Conservation (phyloP, 2,888 invertebrate genomes). For the Dolichopus griseipennis region DNA sequence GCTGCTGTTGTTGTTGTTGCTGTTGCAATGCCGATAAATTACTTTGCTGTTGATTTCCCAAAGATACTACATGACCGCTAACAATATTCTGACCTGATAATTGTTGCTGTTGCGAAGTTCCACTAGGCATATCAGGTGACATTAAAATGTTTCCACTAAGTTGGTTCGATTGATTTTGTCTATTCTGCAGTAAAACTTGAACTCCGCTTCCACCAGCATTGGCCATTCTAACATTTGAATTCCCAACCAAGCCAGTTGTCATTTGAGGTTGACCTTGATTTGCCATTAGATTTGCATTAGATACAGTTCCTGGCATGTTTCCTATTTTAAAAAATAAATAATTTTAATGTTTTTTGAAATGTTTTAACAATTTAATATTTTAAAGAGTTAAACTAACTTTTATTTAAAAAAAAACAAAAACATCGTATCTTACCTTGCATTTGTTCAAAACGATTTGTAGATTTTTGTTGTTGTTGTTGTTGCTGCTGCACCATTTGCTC, state of each 20-base stretch:
- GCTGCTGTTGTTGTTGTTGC: slow-evolving; percentile 34
- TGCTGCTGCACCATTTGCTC: slow-evolving; percentile 24
- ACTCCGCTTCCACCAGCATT: slow-evolving; percentile 12
- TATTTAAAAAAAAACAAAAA: too few species aligned
- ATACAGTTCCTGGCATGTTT: background rate
- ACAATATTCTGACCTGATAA: slow-evolving; percentile 29
- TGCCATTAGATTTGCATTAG: background rate
- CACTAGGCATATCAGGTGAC: slow-evolving; percentile 24
- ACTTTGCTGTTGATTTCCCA: slow-evolving; percentile 17
- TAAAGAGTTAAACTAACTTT: too few species aligned
- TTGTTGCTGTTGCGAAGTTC: slow-evolving; percentile 31
- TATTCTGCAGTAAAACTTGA: slow-evolving; percentile 24
- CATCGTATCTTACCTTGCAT: slow-evolving; percentile 10
- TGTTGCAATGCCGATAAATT: slow-evolving; percentile 22
- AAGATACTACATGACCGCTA: slow-evolving; percentile 21
- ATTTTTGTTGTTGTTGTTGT: slow-evolving; percentile 19
- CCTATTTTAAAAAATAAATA: background rate
- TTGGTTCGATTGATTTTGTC: slow-evolving; percentile 27
- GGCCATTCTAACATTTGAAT: slow-evolving; percentile 26
- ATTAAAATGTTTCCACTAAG: slow-evolving; percentile 25
- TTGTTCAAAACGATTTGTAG: slow-evolving; percentile 20
- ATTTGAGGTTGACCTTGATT: background rate
- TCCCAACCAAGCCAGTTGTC: background rate
- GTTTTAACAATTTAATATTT: too few species aligned
- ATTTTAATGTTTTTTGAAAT: too few species aligned